These are phyloP conservation scores for Platynereis dumerilii DNA, from an alignment of 2,888 invertebrate species.

Conservation along the genomic window DNA sequence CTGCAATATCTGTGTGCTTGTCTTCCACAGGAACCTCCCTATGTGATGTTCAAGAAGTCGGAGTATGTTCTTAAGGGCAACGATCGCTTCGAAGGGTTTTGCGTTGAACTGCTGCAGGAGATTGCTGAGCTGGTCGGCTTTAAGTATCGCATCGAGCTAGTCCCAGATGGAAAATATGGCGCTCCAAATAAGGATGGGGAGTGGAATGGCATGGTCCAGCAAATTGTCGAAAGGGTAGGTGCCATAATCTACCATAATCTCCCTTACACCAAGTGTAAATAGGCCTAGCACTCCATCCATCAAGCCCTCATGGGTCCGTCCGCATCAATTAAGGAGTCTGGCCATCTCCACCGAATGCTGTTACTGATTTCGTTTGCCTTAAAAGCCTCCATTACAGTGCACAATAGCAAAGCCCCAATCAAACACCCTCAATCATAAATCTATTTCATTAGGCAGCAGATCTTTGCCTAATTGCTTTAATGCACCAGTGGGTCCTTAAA, in stretches of 20 bases:
- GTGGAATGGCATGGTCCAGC: slow-evolving; percentile 68
- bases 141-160: slow-evolving; percentile 70
- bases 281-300: background rate
- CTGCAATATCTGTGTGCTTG: too few relatives aligned
- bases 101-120: slow-evolving; percentile 84
- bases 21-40: slow-evolving; percentile 61
- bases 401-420: too few relatives aligned
- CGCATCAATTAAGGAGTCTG: background rate
- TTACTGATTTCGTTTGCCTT: too few relatives aligned
- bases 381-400: too few relatives aligned
- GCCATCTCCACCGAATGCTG: too few relatives aligned
- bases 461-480: too few relatives aligned
- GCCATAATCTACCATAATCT: slow-evolving; percentile 5
- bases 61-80: slow-evolving; percentile 77
- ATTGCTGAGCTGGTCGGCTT: slow-evolving; percentile 80
- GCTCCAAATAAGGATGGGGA: slow-evolving; percentile 64
- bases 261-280: slow-evolving; percentile 4
- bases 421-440: too few relatives aligned
- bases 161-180: slow-evolving; percentile 59
- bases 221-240: slow-evolving; percentile 64
- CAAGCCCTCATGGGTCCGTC: background rate
- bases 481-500: too few relatives aligned
- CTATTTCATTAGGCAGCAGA: too few relatives aligned
- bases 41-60: slow-evolving; percentile 66
- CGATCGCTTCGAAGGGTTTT: slow-evolving; percentile 72